These are phyloP conservation scores for Apamea epomidion DNA, from an alignment of 2,888 invertebrate genomes.

Conservation along the genomic window DNA sequence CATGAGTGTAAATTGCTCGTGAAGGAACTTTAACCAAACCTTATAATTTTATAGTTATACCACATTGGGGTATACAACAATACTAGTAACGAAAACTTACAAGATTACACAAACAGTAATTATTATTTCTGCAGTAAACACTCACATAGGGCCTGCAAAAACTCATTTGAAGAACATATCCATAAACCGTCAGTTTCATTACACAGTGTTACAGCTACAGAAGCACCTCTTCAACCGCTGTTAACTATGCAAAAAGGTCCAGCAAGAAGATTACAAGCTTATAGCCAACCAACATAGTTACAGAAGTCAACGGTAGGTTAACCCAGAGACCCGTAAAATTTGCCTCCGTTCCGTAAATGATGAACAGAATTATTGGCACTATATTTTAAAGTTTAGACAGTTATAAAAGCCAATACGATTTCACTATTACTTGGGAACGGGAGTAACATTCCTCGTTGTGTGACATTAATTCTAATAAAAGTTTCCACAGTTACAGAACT, in stretches of 20 bases:
- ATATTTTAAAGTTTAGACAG: slow-evolving; percentile 54
- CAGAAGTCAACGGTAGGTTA: slow-evolving; percentile 30
- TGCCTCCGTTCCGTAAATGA: slow-evolving; percentile 31
- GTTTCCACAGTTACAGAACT: slow-evolving; percentile 53
- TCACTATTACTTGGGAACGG: slow-evolving; percentile 26
- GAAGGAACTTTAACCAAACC: not conserved
- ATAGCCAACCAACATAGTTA: slow-evolving; percentile 19
- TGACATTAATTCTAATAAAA: slow-evolving; percentile 61
- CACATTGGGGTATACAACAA: not conserved
- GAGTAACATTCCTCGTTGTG: slow-evolving; percentile 42
- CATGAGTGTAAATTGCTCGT: not conserved
- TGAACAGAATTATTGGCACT: slow-evolving; percentile 47
- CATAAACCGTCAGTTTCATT: slow-evolving; percentile 10
- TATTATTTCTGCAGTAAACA: not conserved
- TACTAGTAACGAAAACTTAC: not conserved
- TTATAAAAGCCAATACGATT: slow-evolving; percentile 59
- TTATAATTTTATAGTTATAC: not conserved
- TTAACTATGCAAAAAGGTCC: slow-evolving; percentile 26
- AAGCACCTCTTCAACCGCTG: not conserved
- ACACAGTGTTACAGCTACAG: not conserved
- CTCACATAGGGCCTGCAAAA: not conserved
- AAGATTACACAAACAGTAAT: not conserved
- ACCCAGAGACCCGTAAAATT: slow-evolving; percentile 23
- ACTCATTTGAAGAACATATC: slow-evolving; percentile 5
- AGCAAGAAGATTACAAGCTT: slow-evolving; percentile 34